Evolutionary conservation across 2,797 vertebrate species (phyloP), one percentile per base, ranked within the genome.

Genomic region (Allobates femoralis): DNA sequence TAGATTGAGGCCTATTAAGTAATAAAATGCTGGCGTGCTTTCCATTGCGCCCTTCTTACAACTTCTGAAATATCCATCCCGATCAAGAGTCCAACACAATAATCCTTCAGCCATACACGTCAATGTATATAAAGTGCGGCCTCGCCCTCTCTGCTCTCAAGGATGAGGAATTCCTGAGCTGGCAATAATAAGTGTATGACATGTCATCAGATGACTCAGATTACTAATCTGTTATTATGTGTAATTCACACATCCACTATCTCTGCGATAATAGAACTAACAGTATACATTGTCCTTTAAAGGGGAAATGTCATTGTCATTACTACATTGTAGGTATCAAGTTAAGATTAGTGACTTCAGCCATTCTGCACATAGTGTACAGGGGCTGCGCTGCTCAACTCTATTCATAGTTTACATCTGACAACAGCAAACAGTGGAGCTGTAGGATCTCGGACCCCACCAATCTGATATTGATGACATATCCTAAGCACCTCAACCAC

Each of bases 1-100:
- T 28, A 51, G 28, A 66, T 79, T 85, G 32, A 79, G 51, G 37
- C 60, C 32, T 19, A 69, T 85, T 78, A 67, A 30, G 37, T 84
- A 28, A 84, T 84, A 84, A 84, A 84, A n/a, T 26, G 8, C 5
- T 14, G 41, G n/a, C 50, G 23, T 14, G 16, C 26, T 50, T 66
- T 14, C 51, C 58, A 15, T 10, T 5, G 14, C n/a, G 14, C 5
- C 15, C 3, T 11, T n/a, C 53, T 51, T 58, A 71, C 21, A 46
- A 41, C 32, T 12, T 46, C 26, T 3, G 14, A 3, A 64, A 12
- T 23, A 4, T 10, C 23, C 15, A 6, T 3, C 21, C 34, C 8
- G 79, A 28, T 80, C 79, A 66, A 41, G 60, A 81, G 79, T 67
- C 26, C 62, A 51, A 19, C 37, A 51, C 41, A 18, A 64, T 32